phyloP scores from a whole-genome alignment of 2,888 invertebrate genomes.

The Tubiluchus corallicola region DNA sequence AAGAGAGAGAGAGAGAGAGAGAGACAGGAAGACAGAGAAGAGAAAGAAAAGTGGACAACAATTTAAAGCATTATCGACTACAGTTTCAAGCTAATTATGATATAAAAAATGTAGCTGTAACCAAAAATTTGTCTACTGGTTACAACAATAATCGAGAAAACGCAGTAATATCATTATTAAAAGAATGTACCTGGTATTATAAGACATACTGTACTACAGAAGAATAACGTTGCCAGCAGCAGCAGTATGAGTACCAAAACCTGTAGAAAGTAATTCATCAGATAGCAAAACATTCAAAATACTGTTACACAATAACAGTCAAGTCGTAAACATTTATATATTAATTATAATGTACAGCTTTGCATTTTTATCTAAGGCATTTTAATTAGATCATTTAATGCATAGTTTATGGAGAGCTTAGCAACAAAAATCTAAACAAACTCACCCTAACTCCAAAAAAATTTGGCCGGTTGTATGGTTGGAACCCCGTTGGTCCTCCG shows the following conservation, averaged over 20 bases:
- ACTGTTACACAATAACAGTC: slow-evolving; percentile 8
- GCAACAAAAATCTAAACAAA: slow-evolving; percentile 6
- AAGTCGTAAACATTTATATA: background rate
- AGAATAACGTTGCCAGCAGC: slow-evolving; percentile 63
- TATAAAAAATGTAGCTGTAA: too few species aligned
- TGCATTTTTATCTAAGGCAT: background rate
- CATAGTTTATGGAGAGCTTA: background rate
- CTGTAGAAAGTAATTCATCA: slow-evolving; percentile 19
- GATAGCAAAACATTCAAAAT: slow-evolving; percentile 7
- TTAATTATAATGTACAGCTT: background rate
- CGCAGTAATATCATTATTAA: background rate
- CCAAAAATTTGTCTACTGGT: too few species aligned
- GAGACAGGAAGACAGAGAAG: slow-evolving; percentile 7
- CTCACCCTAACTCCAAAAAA: slow-evolving; percentile 45
- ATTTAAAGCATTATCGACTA: too few species aligned
- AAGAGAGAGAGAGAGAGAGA: slow-evolving; percentile 9
- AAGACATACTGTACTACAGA: slow-evolving; percentile 62
- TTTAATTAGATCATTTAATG: slow-evolving; percentile 4
- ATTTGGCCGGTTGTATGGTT: slow-evolving; percentile 68
- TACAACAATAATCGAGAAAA: too few species aligned
- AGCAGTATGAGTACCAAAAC: slow-evolving; percentile 42
- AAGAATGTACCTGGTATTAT: slow-evolving; percentile 47
- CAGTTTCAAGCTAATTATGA: too few species aligned
- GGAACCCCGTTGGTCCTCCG: slow-evolving; percentile 54
- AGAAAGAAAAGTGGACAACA: slow-evolving; percentile 11